Percentiles rank a stretch among this genome's conserved stretches.
Evolutionary conservation across 2,888 invertebrate species (phyloP).

Genomic region (Nephrocerus scutellatus): DNA sequence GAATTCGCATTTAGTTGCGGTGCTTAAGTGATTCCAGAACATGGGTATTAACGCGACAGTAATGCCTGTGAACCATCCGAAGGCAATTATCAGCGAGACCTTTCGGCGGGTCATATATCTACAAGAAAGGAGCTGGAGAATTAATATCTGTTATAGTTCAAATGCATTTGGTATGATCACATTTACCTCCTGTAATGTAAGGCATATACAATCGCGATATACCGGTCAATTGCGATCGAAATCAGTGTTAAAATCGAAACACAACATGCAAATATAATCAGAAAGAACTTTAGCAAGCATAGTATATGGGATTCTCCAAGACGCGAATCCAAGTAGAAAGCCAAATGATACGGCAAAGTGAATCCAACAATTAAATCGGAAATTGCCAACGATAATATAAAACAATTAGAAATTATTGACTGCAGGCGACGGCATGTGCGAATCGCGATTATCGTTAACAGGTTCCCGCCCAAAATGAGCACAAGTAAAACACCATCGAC

Average conservation of each 20-base stretch:
- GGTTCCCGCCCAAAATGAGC: slow-evolving; percentile 65
- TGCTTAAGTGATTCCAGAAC: slow-evolving; percentile 71
- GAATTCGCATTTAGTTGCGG: slow-evolving; percentile 59
- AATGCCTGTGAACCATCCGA: slow-evolving; percentile 62
- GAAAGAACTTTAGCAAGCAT: slow-evolving; percentile 65
- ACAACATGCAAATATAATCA: slow-evolving; percentile 68
- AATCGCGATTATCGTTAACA: slow-evolving; percentile 68
- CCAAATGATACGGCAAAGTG: slow-evolving; percentile 69
- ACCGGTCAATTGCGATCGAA: slow-evolving; percentile 71
- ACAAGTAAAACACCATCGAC: slow-evolving; percentile 60
- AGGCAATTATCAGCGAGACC: slow-evolving; percentile 56
- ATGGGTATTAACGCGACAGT: slow-evolving; percentile 62
- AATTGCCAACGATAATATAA: slow-evolving; percentile 70
- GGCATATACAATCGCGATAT: slow-evolving; percentile 72
- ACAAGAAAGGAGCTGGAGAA: too few relatives aligned
- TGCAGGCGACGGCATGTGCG: slow-evolving; percentile 62
- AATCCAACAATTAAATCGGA: slow-evolving; percentile 73
- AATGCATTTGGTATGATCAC: background rate
- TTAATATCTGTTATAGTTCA: background rate
- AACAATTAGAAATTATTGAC: slow-evolving; percentile 66
- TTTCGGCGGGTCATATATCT: slow-evolving; percentile 63
- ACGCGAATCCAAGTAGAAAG: slow-evolving; percentile 60
- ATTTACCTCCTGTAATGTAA: slow-evolving; percentile 61
- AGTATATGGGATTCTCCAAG: slow-evolving; percentile 57
- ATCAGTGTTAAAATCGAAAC: slow-evolving; percentile 74